Percentiles rank a stretch among this genome's conserved stretches.
These are phyloP conservation scores for Eremobia ochroleuca DNA, from an alignment of 2,888 invertebrate species.

Conservation along the genomic window DNA sequence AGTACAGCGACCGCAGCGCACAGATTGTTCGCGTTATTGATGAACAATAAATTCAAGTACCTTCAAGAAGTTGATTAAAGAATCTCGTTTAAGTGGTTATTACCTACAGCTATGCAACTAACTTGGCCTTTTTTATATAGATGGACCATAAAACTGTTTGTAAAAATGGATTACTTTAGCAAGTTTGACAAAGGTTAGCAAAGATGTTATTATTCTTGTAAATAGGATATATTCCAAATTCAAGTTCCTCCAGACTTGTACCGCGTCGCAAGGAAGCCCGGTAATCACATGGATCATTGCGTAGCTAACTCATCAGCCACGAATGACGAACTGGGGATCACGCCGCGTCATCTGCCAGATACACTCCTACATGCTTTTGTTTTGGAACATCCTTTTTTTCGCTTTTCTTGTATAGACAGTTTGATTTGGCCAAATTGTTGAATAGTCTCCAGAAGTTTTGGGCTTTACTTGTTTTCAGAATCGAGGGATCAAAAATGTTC, in stretches of 20 bases:
- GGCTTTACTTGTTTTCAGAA: slow-evolving; percentile 51
- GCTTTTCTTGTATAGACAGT: slow-evolving; percentile 34
- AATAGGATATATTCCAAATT: neutral
- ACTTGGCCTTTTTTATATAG: neutral
- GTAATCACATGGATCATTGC: slow-evolving; percentile 79
- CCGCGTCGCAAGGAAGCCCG: slow-evolving; percentile 52
- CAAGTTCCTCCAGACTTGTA: slow-evolving; percentile 28
- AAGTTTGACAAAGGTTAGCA: neutral
- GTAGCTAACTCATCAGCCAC: slow-evolving; percentile 74
- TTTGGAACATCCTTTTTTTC: slow-evolving; percentile 50
- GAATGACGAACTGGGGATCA: slow-evolving; percentile 71
- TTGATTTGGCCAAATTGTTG: slow-evolving; percentile 45
- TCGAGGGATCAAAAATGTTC: slow-evolving; percentile 38
- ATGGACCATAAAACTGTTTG: neutral
- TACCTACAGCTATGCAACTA: neutral
- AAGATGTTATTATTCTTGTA: neutral
- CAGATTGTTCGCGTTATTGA: slow-evolving; percentile 60
- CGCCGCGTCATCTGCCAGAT: slow-evolving; percentile 69
- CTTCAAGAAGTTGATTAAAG: slow-evolving; percentile 43
- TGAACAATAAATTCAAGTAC: slow-evolving; percentile 72
- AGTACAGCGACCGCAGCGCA: slow-evolving; percentile 17
- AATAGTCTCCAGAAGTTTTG: slow-evolving; percentile 43
- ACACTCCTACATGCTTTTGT: slow-evolving; percentile 52
- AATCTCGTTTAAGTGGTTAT: neutral
- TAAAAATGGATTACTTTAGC: neutral